These are phyloP conservation scores for Hormiphora californensis DNA, from an alignment of 37 sponge, comb jelly and placozoan species.

Conservation along the genomic window DNA sequence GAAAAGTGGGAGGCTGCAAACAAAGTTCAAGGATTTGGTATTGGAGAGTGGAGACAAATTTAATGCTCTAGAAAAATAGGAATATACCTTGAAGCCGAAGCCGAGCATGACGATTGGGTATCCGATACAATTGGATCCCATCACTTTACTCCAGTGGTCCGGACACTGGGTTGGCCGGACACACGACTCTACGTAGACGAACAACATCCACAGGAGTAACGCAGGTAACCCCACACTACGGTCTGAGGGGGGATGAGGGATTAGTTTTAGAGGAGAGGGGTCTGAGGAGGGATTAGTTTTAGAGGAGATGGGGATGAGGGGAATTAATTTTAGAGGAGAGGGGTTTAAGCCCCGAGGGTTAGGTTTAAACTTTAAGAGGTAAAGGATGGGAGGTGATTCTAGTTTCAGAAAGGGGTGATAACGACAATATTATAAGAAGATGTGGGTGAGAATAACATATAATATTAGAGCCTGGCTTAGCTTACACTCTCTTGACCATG, in stretches of 20 bases:
- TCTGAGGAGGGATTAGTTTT: neutral
- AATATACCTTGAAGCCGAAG: constrained; percentile 45
- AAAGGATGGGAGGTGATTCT: neutral
- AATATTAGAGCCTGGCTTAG: no score
- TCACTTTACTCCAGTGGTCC: constrained; percentile 43
- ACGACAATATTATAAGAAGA: no score
- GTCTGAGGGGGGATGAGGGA: neutral
- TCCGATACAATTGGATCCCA: constrained; percentile 50
- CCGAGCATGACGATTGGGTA: constrained; percentile 51
- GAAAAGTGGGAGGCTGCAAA: no score
- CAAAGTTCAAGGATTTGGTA: no score
- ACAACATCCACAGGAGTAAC: constrained; percentile 40
- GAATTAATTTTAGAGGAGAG: neutral
- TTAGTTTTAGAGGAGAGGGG: neutral
- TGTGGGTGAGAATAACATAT: no score
- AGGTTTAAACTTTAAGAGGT: no score
- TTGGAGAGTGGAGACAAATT: no score
- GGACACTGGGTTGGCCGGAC: constrained; percentile 19
- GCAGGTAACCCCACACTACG: constrained; percentile 49
- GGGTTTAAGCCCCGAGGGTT: no score
- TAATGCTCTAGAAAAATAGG: constrained; percentile 14
- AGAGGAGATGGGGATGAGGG: neutral
- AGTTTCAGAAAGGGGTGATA: no score
- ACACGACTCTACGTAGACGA: constrained; percentile 49
- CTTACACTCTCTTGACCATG: no score